These are phyloP conservation scores for Dasysyrphus albostriatus DNA, from an alignment of 2,888 invertebrate species.

Conservation along the genomic window DNA sequence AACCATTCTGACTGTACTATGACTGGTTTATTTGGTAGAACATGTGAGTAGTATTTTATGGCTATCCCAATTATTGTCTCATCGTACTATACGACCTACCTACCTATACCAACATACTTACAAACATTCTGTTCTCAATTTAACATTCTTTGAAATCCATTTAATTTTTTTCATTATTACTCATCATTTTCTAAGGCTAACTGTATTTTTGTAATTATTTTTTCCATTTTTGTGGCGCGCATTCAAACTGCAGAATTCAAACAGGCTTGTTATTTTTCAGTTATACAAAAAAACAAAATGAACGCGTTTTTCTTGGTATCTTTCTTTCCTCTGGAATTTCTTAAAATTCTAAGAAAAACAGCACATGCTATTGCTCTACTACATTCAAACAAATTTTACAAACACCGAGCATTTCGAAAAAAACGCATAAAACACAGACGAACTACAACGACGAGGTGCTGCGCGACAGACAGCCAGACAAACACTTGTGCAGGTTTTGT, in stretches of 20 bases:
- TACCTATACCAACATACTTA: not conserved
- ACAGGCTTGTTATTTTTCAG: constrained; percentile 36
- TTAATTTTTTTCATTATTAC: not conserved
- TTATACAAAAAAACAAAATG: constrained; percentile 48
- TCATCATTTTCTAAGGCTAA: not conserved
- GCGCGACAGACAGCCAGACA: constrained; percentile 60
- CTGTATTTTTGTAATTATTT: constrained; percentile 27
- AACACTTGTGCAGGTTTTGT: constrained; percentile 69
- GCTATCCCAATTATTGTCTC: constrained; percentile 14
- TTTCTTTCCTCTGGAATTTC: constrained; percentile 64
- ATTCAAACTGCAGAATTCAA: constrained; percentile 56
- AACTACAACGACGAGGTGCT: constrained; percentile 8
- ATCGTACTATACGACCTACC: not conserved
- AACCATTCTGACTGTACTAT: constrained; percentile 14
- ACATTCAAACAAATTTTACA: constrained; percentile 11
- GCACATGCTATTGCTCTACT: constrained; percentile 37
- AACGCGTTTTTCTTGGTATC: constrained; percentile 49
- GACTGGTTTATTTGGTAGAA: not conserved
- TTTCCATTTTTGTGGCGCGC: constrained; percentile 49
- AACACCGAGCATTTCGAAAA: not conserved
- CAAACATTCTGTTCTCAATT: not conserved
- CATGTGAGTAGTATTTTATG: not conserved
- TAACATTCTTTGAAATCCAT: constrained; percentile 2
- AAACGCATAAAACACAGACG: constrained; percentile 29
- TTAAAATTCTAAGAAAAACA: constrained; percentile 63